Evolutionary conservation across 2,888 invertebrate species (phyloP).

Genomic region (Atrina japonica): DNA sequence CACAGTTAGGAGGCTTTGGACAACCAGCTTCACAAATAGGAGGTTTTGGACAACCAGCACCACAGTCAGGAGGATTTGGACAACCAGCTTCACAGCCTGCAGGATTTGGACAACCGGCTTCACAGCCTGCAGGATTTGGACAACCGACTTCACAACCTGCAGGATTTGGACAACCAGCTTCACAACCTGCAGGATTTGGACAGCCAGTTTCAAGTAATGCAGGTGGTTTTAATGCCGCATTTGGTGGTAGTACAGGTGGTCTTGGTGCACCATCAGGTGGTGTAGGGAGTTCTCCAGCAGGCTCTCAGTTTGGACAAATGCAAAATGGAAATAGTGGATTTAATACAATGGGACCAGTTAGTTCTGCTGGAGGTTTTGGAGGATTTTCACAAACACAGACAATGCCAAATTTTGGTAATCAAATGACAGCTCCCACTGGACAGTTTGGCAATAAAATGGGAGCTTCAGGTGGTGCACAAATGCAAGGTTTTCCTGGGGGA

Average conservation of each 20-base stretch:
- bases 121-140: constrained; percentile 29
- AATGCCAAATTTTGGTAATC: constrained; percentile 29
- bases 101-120: constrained; percentile 5
- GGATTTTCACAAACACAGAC: constrained; percentile 32
- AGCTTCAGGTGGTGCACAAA: too few relatives aligned
- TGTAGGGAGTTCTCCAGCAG: constrained; percentile 21
- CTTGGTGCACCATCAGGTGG: constrained; percentile 16
- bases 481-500: constrained; percentile 52
- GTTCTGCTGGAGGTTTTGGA: constrained; percentile 46
- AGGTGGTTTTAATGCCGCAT: too few relatives aligned
- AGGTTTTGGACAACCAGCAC: constrained; percentile 27
- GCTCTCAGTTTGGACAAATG: constrained; percentile 56
- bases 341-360: constrained; percentile 48
- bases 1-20: constrained; percentile 20
- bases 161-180: constrained; percentile 59
- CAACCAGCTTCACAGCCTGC: constrained; percentile 17
- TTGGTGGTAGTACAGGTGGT: neutral
- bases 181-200: constrained; percentile 13
- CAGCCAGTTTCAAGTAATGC: constrained; percentile 4
- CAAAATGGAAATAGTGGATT: constrained; percentile 68
- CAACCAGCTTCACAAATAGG: neutral
- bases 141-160: constrained; percentile 34
- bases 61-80: constrained; percentile 19
- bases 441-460: constrained; percentile 46
- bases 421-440: constrained; percentile 42